Evolutionary conservation across 1,140 invertebrate species (phyloP).

Genomic region (Drosophila paulistorum): DNA sequence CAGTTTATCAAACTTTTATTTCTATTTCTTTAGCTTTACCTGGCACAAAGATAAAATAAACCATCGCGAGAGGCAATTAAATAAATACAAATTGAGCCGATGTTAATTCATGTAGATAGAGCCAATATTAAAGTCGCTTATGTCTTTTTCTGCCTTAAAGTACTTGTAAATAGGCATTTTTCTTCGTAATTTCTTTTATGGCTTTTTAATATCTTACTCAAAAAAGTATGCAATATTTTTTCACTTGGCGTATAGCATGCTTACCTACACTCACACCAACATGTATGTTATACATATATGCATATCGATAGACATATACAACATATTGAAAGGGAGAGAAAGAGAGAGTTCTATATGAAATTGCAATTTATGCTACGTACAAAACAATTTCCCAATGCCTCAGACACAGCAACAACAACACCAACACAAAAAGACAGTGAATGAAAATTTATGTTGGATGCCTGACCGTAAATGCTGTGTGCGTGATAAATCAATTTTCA

Average conservation of each 20-base stretch:
- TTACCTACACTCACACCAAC: not conserved
- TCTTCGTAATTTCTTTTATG: conserved; percentile 2
- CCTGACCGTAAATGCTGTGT: conserved; percentile 78
- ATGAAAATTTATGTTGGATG: conserved; percentile 80
- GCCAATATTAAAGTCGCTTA: not conserved
- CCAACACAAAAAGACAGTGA: conserved; percentile 68
- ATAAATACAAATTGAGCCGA: too few species aligned
- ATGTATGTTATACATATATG: not conserved
- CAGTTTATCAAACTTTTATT: too few species aligned
- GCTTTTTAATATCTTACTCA: conserved; percentile 22
- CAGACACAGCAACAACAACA: conserved; percentile 44
- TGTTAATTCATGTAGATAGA: too few species aligned
- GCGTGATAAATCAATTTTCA: conserved; percentile 81
- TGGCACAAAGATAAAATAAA: too few species aligned
- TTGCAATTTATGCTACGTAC: conserved; percentile 68
- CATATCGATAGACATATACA: conserved; percentile 15
- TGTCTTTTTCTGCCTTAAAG: not conserved
- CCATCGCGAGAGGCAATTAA: too few species aligned
- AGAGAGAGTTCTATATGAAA: conserved; percentile 50
- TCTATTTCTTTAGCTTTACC: too few species aligned
- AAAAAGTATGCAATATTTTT: conserved; percentile 20
- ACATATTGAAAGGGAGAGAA: not conserved
- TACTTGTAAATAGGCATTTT: conserved; percentile 16
- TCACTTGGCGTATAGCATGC: conserved; percentile 4
- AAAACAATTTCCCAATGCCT: conserved; percentile 71